These are phyloP conservation scores for Thalassoma bifasciatum DNA, from an alignment of 2,113 vertebrate genomes.

Conservation along the genomic window DNA sequence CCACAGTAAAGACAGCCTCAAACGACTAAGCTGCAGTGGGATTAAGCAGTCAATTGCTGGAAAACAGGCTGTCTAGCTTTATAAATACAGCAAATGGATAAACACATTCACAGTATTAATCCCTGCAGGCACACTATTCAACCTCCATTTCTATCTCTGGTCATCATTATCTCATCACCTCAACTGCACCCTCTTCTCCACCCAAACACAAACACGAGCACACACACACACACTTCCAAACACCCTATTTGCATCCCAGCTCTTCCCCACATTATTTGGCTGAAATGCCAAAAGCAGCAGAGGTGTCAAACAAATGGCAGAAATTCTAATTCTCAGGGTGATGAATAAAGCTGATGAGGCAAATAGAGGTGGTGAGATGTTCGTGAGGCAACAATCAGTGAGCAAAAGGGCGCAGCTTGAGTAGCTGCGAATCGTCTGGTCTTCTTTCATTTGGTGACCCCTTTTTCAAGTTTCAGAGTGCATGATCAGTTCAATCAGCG, in stretches of 20 bases:
- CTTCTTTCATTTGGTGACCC: background rate
- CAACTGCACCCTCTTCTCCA: background rate
- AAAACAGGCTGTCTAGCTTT: background rate
- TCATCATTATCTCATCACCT: constrained; percentile 11
- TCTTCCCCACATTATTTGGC: constrained; percentile 35
- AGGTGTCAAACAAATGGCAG: constrained; percentile 55
- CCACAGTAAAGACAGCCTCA: constrained; percentile 15
- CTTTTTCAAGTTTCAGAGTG: background rate
- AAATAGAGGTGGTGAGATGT: constrained; percentile 52
- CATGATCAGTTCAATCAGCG: background rate
- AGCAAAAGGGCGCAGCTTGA: constrained; percentile 25
- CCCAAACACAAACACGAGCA: background rate
- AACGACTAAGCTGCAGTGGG: background rate
- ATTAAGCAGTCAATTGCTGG: background rate
- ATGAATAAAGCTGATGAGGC: constrained; percentile 65
- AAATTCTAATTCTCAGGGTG: constrained; percentile 50
- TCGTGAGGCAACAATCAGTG: constrained; percentile 31
- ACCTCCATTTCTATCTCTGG: background rate
- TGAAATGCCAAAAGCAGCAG: constrained; percentile 52
- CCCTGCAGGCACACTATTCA: constrained; percentile 16
- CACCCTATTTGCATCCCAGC: constrained; percentile 30
- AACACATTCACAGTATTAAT: background rate
- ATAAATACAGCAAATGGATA: constrained; percentile 5
- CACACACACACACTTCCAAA: constrained; percentile 4
- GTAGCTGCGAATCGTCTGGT: constrained; percentile 2